Conservation (phyloP, 2,113 vertebrate genomes). For the Syngnathus floridae region DNA sequence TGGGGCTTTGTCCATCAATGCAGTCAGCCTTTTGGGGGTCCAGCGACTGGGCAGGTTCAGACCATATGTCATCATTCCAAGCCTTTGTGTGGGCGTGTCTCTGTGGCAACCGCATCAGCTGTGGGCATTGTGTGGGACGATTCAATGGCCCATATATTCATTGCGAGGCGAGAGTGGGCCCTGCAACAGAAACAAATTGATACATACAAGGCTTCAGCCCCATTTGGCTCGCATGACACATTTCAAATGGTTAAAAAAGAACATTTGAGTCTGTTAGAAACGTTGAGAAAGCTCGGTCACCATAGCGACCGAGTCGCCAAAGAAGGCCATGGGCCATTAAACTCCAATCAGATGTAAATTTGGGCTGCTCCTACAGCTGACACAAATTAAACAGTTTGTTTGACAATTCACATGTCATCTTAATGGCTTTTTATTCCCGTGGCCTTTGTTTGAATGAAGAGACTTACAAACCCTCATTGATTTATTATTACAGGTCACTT, state of each 20-base stretch:
- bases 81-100: constrained; percentile 73
- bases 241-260: constrained; percentile 79
- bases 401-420: constrained; percentile 85
- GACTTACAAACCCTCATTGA: constrained; percentile 77
- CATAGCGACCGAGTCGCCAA: constrained; percentile 72
- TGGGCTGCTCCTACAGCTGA: constrained; percentile 66
- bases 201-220: constrained; percentile 79
- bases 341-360: constrained; percentile 90
- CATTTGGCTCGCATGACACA: constrained; percentile 76
- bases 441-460: constrained; percentile 81
- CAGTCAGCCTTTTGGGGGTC: constrained; percentile 72
- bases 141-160: constrained; percentile 84
- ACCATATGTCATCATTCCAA: constrained; percentile 92
- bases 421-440: constrained; percentile 83
- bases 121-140: constrained; percentile 72
- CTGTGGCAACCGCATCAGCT: constrained; percentile 83
- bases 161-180: constrained; percentile 69
- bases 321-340: constrained; percentile 79
- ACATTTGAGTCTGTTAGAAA: constrained; percentile 83
- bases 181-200: constrained; percentile 91
- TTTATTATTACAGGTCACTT: constrained; percentile 82
- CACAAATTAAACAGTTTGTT: constrained; percentile 89
- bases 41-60: constrained; percentile 72
- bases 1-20: constrained; percentile 61
- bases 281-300: constrained; percentile 82